These are phyloP conservation scores for Cheilosia vernalis DNA, from an alignment of 2,888 invertebrate genomes.

Conservation along the genomic window DNA sequence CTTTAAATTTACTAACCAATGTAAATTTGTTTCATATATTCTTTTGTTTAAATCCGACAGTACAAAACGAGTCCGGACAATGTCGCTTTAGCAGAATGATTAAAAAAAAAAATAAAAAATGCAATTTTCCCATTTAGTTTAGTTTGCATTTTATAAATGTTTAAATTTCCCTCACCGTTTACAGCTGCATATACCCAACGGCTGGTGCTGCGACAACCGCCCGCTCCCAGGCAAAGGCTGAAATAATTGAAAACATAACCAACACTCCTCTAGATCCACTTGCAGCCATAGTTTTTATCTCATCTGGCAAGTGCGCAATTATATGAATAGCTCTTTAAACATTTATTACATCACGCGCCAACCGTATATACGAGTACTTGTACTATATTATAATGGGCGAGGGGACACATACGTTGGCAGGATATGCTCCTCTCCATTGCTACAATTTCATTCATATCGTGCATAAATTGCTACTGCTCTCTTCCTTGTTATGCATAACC, in stretches of 20 bases:
- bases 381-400: background rate
- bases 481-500: slow-evolving; percentile 37
- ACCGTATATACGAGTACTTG: slow-evolving; percentile 15
- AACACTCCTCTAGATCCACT: slow-evolving; percentile 24
- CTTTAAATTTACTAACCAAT: too few relatives aligned
- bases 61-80: too few relatives aligned
- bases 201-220: slow-evolving; percentile 46
- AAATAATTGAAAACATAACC: slow-evolving; percentile 72
- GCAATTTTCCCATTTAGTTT: slow-evolving; percentile 11
- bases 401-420: background rate
- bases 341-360: slow-evolving; percentile 72
- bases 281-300: slow-evolving; percentile 61
- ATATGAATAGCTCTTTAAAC: slow-evolving; percentile 73
- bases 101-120: background rate
- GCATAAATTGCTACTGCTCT: slow-evolving; percentile 28
- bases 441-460: slow-evolving; percentile 48
- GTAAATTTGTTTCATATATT: too few relatives aligned
- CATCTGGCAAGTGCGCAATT: slow-evolving; percentile 73
- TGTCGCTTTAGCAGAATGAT: background rate
- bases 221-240: slow-evolving; percentile 36
- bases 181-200: background rate
- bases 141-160: slow-evolving; percentile 46
- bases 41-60: too few relatives aligned
- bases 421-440: slow-evolving; percentile 38
- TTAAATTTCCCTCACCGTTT: slow-evolving; percentile 18